Evolutionary conservation across 2,113 vertebrate species (phyloP), one percentile per base, ranked within the genome.

Genomic region (Glaucidium brasilianum): DNA sequence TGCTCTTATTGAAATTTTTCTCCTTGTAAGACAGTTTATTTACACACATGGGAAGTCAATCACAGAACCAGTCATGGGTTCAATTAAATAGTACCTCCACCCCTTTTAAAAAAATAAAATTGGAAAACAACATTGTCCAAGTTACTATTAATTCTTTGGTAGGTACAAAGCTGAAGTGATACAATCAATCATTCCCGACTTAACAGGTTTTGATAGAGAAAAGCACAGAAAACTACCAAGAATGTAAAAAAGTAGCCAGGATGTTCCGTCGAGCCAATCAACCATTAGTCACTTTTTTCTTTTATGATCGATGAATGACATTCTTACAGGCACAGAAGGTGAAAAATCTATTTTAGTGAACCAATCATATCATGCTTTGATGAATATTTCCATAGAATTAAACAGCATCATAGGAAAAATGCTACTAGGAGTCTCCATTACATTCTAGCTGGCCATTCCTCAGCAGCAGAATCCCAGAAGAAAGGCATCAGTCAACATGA

Each of bases 81-180:
- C 52, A 89, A n/a, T 25, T 75, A 88, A 96, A 94, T 64, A 88
- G 79, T 47, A 34, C 52, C 53, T 47, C 13, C 25, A 12, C 43
- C 17, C 1, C 4, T 39, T 56, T 53, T 6, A 59, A 96, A 76
- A 68, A 66, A 55, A 50, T 9, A 77, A n/a, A 75, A 86, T 59
- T 66, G 67, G 29, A 85, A 94, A 97, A n/a, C 37, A 91, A 43
- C n/a, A 78, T 92, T 96, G 29, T 92, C 32, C 20, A 62, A 82
- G 52, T 88, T 80, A 60, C 35, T 76, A 6, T 43, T 11, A 73
- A 25, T 49, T 35, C 27, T 76, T 92, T 45, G 9, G 66, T 10
- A 68, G 15, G 21, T 56, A 60, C 7, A 69, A 88, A 88, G 16
- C 49, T 56, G 32, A 82, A 69, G 35, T 29, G 27, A 72, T 50